Evolutionary conservation across 2,797 vertebrate species (phyloP), one percentile per base, ranked within the genome.

Genomic region (Gorsachius magnificus): DNA sequence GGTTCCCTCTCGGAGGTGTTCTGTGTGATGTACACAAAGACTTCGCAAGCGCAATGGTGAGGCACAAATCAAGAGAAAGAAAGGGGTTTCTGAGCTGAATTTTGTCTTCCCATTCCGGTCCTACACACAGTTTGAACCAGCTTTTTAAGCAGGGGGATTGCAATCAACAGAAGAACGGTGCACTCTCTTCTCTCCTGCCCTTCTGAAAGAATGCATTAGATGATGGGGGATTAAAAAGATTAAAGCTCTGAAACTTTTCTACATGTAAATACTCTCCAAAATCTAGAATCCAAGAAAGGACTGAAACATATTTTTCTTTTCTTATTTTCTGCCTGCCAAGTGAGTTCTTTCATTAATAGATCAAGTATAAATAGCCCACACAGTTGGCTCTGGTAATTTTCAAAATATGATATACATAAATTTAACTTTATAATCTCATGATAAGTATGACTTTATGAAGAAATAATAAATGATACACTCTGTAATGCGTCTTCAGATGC

Each of bases 331-430:
- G 58, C 76, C 93, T 95, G 92, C 87, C 92, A 96, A 95, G 93
- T 51, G 85, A 93, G 91, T 88, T 90, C 75, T 96, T 75, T 97
- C 94, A 88, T 97, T 97, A 98, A 94, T 97, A 97, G 94, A 97
- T 87, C 93, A 96, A 97, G 60, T 63, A 96, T 87, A 97, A 96
- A 96, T 96, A 97, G 87, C 95, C 93, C 86, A 95, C 86, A 79
- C 83, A 87, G 93, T 96, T 95, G 97, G 94, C 87, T 96, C 78
- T 94, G 95, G 88, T 82, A 96, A 97, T 97, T 97, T 97, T 95
- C 83, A 96, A 97, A 97, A 97, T 96, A 95, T 17, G 85, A 97
- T 97, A 97, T 97, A 96, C 97, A 98, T 98, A 97, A 97, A 98
- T 97, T 97, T 97, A 97, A 97, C 92, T 97, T 97, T 96, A 95